Evolutionary conservation across 2,113 vertebrate species (phyloP).

Genomic region (Hystrix brachyura): DNA sequence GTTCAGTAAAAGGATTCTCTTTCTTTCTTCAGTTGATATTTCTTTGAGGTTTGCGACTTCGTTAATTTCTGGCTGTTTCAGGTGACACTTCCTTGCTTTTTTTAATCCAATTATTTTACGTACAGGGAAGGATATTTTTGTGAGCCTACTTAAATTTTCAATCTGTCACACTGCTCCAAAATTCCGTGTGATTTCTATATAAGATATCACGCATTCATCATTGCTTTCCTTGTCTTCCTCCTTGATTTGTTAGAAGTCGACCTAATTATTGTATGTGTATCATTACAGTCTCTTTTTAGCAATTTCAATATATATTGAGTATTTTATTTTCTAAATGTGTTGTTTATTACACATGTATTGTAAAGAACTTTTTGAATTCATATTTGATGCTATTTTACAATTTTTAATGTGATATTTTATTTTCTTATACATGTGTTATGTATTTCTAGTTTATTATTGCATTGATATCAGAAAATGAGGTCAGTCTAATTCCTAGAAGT

Average conservation of each 20-base stretch:
- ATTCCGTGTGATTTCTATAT: not conserved
- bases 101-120: not conserved
- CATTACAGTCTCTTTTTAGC: not conserved
- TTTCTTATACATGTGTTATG: not conserved
- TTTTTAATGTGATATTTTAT: not conserved
- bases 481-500: not conserved
- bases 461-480: not conserved
- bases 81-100: not conserved
- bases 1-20: not conserved
- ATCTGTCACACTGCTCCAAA: not conserved
- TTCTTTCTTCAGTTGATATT: slow-evolving; percentile 23
- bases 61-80: not conserved
- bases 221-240: not conserved
- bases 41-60: slow-evolving; percentile 37
- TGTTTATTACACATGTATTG: not conserved
- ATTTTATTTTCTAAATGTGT: not conserved
- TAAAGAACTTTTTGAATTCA: not conserved
- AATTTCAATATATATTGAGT: not conserved
- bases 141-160: not conserved
- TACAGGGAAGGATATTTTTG: not conserved
- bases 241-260: not conserved
- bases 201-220: not conserved
- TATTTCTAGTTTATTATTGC: not conserved
- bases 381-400: not conserved
- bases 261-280: not conserved